These are phyloP conservation scores for Oligia fasciuncula DNA, from an alignment of 2,888 invertebrate species.

Conservation along the genomic window DNA sequence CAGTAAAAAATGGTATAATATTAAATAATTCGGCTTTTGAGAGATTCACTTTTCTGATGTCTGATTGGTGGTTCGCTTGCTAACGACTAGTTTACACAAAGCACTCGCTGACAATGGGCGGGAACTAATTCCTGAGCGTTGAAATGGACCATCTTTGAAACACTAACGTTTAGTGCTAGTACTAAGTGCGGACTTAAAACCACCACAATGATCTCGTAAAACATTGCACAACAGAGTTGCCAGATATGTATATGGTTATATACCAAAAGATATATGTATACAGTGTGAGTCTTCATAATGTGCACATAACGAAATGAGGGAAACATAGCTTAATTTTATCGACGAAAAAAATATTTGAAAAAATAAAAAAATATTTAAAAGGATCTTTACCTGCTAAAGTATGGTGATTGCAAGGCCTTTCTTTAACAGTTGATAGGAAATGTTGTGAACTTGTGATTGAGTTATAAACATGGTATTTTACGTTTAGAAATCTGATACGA, in stretches of 20 bases:
- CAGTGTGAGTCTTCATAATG: too few relatives aligned
- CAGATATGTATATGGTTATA: not conserved
- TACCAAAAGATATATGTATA: constrained; percentile 1
- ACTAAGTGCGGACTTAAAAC: constrained; percentile 36
- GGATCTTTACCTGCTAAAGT: too few relatives aligned
- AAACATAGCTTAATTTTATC: too few relatives aligned
- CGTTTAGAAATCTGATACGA: too few relatives aligned
- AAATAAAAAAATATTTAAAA: too few relatives aligned
- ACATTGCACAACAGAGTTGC: constrained; percentile 26
- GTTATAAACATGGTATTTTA: too few relatives aligned
- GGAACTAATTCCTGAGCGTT: constrained; percentile 25
- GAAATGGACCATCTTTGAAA: constrained; percentile 30
- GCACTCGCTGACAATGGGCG: constrained; percentile 19
- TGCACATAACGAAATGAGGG: too few relatives aligned
- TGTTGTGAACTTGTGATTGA: too few relatives aligned
- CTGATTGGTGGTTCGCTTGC: not conserved
- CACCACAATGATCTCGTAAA: constrained; percentile 39
- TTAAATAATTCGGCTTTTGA: not conserved
- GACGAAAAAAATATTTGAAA: too few relatives aligned
- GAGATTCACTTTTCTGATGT: not conserved
- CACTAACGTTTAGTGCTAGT: constrained; percentile 33
- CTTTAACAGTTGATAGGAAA: too few relatives aligned
- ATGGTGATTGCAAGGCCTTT: too few relatives aligned
- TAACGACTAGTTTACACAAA: constrained; percentile 24
- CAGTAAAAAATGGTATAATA: not conserved